Evolutionary conservation across 2,797 vertebrate genomes (phyloP).

Genomic region (Leptoclinus maculatus): DNA sequence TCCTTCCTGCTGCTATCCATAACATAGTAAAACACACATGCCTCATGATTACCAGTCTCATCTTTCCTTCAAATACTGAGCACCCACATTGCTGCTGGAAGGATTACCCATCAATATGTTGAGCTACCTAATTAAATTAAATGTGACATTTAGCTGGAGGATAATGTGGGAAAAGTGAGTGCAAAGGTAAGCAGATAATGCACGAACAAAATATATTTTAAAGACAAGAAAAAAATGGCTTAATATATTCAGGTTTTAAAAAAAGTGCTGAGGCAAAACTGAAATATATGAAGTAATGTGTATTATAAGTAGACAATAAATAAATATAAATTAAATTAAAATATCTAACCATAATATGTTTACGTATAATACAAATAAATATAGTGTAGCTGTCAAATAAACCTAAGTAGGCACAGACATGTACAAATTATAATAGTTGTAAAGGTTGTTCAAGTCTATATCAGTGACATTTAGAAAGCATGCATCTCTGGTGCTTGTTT

Average conservation of each 20-base stretch:
- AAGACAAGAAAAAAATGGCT: not conserved
- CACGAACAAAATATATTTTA: not conserved
- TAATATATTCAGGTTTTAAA: not conserved
- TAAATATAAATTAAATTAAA: not conserved
- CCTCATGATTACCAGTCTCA: slow-evolving; percentile 13
- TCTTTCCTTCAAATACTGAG: slow-evolving; percentile 23
- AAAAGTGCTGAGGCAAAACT: not conserved
- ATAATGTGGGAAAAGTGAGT: not conserved
- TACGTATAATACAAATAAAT: not conserved
- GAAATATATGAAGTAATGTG: not conserved
- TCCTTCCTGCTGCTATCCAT: slow-evolving; percentile 17
- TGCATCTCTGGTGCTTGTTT: slow-evolving; percentile 1
- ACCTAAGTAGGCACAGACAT: not conserved
- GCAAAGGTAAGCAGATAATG: slow-evolving; percentile 3
- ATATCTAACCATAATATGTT: not conserved
- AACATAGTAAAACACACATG: slow-evolving; percentile 18
- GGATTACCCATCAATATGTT: slow-evolving; percentile 39
- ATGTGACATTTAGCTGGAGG: slow-evolving; percentile 44
- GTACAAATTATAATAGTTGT: not conserved
- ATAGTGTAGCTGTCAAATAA: not conserved
- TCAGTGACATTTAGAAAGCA: not conserved
- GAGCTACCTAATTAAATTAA: slow-evolving; percentile 44
- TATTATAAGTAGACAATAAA: not conserved
- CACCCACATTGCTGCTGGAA: slow-evolving; percentile 34
- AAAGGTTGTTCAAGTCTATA: not conserved